Percentiles rank a stretch among this genome's conserved stretches.
These are phyloP conservation scores for Kryptolebias marmoratus DNA, from an alignment of 2,113 vertebrate genomes.

Conservation along the genomic window DNA sequence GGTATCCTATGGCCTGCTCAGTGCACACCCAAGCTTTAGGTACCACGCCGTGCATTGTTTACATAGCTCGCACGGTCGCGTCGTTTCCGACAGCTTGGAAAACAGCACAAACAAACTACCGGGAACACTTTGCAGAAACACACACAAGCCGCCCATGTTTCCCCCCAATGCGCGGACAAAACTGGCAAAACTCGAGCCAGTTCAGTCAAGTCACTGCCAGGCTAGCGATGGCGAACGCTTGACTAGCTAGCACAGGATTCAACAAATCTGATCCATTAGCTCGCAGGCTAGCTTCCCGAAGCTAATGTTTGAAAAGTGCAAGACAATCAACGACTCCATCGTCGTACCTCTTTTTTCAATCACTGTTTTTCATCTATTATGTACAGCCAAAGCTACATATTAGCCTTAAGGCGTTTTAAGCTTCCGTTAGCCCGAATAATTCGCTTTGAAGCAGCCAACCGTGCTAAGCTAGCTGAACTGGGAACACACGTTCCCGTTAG, in stretches of 20 bases:
- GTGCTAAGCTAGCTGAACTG: background rate
- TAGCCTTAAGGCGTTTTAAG: no score
- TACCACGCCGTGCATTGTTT: conserved; percentile 77
- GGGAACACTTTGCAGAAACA: background rate
- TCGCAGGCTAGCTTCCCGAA: conserved; percentile 30
- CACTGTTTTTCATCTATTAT: no score
- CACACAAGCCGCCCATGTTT: background rate
- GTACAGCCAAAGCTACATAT: no score
- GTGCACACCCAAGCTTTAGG: conserved; percentile 60
- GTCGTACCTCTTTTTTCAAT: conserved; percentile 20
- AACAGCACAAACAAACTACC: background rate
- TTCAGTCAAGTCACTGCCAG: conserved; percentile 54
- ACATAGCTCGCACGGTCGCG: conserved; percentile 60
- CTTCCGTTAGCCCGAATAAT: background rate
- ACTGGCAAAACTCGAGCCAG: conserved; percentile 3
- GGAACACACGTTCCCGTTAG: background rate
- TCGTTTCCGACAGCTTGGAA: conserved; percentile 38
- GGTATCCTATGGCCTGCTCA: conserved; percentile 39
- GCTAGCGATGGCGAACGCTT: conserved; percentile 55
- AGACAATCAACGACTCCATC: background rate
- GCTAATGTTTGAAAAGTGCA: conserved; percentile 3
- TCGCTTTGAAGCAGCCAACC: background rate
- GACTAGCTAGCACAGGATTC: conserved; percentile 41
- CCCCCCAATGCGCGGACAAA: background rate
- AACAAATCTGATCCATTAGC: conserved; percentile 44